These are phyloP conservation scores for Schlechtendalia chinensis DNA, from an alignment of 1,140 invertebrate species.

Conservation along the genomic window DNA sequence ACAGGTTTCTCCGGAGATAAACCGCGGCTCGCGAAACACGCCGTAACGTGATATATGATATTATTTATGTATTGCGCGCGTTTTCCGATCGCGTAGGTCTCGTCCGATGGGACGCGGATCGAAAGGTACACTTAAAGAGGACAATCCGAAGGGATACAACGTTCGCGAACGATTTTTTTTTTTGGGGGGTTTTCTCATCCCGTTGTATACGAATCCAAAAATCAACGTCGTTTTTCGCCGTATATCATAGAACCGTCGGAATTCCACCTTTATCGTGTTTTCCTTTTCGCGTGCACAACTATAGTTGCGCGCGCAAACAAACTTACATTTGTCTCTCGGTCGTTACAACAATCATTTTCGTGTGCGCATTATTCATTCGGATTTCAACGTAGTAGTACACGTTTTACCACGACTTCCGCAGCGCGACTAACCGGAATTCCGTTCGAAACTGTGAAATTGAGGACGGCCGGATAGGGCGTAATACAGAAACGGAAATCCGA, in stretches of 20 bases:
- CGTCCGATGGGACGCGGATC: background rate
- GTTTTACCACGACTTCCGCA: background rate
- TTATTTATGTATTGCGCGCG: slow-evolving; percentile 17
- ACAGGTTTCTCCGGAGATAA: slow-evolving; percentile 20
- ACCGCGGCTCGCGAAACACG: slow-evolving; percentile 24
- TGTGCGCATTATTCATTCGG: too few species aligned
- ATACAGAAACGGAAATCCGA: background rate
- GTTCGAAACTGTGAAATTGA: background rate
- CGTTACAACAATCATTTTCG: too few species aligned
- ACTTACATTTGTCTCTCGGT: background rate
- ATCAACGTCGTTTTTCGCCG: background rate
- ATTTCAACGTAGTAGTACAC: too few species aligned
- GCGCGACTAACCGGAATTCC: background rate
- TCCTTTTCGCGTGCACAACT: too few species aligned
- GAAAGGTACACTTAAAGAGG: slow-evolving; percentile 17
- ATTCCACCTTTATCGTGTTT: too few species aligned
- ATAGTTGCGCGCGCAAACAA: too few species aligned
- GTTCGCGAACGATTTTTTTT: background rate
- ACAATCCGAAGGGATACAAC: slow-evolving; percentile 7
- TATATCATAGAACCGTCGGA: background rate
- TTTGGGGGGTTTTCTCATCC: background rate
- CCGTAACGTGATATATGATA: background rate
- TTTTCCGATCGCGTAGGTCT: slow-evolving; percentile 14
- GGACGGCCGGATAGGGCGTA: background rate
- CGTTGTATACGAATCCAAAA: background rate